Percentiles rank a stretch among this genome's conserved stretches.
Evolutionary conservation across 2,888 invertebrate genomes (phyloP).

Genomic region (Coenonympha arcania): DNA sequence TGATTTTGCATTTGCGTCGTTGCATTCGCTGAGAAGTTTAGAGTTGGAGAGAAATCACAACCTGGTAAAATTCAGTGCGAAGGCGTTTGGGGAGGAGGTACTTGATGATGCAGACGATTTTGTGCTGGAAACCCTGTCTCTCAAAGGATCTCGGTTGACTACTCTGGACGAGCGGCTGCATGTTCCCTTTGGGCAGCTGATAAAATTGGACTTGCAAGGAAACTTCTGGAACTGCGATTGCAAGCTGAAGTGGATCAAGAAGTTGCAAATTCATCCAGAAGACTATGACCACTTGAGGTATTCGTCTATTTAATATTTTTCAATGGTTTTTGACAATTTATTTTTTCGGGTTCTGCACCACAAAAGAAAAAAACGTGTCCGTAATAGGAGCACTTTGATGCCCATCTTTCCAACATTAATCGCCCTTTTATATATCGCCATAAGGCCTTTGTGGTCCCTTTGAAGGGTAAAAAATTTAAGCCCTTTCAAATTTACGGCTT

Average conservation of each 20-base stretch:
- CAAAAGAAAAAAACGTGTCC: too few species aligned
- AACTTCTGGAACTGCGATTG: conserved; percentile 80
- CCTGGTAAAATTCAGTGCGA: conserved; percentile 62
- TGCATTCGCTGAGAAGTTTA: conserved; percentile 66
- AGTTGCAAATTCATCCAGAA: conserved; percentile 52
- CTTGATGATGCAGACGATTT: conserved; percentile 60
- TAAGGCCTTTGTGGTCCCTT: too few species aligned
- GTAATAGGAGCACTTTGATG: too few species aligned
- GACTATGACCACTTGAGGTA: conserved; percentile 65
- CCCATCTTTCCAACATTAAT: too few species aligned
- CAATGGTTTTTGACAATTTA: too few species aligned
- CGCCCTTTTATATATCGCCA: too few species aligned
- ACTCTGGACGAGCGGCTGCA: conserved; percentile 51
- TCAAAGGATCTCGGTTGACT: conserved; percentile 61
- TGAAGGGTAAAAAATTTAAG: too few species aligned
- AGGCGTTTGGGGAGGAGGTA: conserved; percentile 57
- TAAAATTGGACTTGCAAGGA: conserved; percentile 70
- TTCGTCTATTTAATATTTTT: conserved; percentile 31
- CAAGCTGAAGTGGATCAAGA: conserved; percentile 67
- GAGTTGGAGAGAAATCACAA: conserved; percentile 72
- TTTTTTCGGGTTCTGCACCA: too few species aligned
- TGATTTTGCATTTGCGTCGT: conserved; percentile 71
- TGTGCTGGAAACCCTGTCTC: conserved; percentile 54
- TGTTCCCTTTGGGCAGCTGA: conserved; percentile 61
- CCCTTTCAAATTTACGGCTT: too few species aligned